Evolutionary conservation across 2,888 invertebrate species (phyloP).

Genomic region (Lymantria dispar): DNA sequence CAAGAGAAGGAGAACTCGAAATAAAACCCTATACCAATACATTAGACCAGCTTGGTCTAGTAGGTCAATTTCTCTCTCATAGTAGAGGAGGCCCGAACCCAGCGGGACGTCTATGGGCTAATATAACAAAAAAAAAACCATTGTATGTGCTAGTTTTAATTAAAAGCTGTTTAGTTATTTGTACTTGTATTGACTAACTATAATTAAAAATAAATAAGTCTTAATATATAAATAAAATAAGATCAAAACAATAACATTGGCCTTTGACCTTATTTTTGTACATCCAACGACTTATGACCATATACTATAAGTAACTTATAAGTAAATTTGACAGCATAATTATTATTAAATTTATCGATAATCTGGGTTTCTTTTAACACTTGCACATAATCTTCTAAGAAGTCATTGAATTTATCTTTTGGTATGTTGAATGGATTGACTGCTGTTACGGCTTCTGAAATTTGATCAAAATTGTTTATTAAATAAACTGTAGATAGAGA

Average conservation of each 20-base stretch:
- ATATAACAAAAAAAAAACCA: no score
- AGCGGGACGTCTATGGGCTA: no score
- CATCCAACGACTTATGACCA: constrained; percentile 1
- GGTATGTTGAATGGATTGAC: constrained; percentile 50
- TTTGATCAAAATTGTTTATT: background rate
- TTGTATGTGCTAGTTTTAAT: no score
- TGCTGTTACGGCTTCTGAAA: constrained; percentile 85
- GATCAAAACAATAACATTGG: background rate
- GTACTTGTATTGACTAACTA: background rate
- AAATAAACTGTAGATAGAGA: no score
- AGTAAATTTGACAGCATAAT: constrained; percentile 37
- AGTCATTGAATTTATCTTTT: constrained; percentile 38
- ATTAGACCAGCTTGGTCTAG: no score
- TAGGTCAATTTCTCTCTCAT: no score
- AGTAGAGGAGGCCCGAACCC: no score
- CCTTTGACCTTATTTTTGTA: background rate
- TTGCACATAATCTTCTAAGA: constrained; percentile 70
- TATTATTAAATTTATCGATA: constrained; percentile 57
- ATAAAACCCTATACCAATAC: no score
- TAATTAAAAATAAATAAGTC: background rate
- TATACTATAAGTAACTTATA: constrained; percentile 18
- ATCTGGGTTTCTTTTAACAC: constrained; percentile 72
- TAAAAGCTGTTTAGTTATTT: no score
- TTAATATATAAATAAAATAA: background rate
- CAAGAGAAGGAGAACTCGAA: no score